Percentiles rank a stretch among this genome's conserved stretches.
Evolutionary conservation across 2,797 vertebrate genomes (phyloP).

Genomic region (Ctenosaura bakeri): DNA sequence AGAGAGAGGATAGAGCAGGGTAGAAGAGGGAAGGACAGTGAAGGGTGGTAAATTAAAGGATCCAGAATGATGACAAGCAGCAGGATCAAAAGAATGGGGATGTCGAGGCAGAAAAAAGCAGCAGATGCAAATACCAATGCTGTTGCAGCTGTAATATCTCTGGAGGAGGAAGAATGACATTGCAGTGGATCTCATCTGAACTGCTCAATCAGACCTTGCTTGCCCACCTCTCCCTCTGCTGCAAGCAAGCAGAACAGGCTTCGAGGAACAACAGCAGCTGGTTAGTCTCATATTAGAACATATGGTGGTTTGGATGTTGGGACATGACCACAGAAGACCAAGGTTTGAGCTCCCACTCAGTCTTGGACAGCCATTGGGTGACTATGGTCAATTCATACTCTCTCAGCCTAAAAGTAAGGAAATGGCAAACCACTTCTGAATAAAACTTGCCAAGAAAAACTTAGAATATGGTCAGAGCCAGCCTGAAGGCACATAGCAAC

Average conservation of each 20-base stretch:
- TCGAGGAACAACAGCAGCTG: too few species aligned
- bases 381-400: too few species aligned
- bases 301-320: too few species aligned
- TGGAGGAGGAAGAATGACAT: background rate
- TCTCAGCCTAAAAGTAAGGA: too few species aligned
- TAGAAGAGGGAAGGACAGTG: background rate
- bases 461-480: too few species aligned
- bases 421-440: too few species aligned
- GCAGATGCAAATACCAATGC: background rate
- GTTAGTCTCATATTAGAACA: background rate
- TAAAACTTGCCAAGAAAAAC: too few species aligned
- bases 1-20: background rate
- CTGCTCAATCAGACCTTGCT: background rate
- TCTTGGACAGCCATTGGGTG: too few species aligned
- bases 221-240: background rate
- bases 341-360: too few species aligned
- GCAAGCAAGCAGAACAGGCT: background rate
- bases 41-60: background rate
- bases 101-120: background rate
- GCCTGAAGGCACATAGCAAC: too few species aligned
- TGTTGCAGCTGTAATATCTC: background rate
- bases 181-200: background rate
- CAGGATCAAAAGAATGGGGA: background rate
- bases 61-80: background rate
- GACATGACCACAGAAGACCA: too few species aligned